Percentiles rank a stretch among this genome's conserved stretches.
Evolutionary conservation across 2,113 vertebrate species (phyloP).

Genomic region (Condylura cristata): DNA sequence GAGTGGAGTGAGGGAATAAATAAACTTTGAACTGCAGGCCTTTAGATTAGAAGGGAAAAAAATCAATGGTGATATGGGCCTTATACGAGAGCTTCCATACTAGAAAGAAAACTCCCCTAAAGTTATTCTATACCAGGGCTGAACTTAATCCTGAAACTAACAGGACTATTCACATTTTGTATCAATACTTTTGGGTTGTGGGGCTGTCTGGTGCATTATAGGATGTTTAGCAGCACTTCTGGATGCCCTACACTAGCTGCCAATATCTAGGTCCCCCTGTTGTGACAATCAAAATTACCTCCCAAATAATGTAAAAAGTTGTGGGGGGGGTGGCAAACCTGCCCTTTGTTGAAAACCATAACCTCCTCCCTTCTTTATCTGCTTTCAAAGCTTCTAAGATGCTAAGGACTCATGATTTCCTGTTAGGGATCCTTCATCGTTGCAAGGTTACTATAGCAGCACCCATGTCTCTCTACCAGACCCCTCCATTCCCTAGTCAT

Average conservation of each 20-base stretch:
- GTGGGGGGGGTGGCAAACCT: neutral
- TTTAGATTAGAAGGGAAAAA: neutral
- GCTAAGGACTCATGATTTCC: neutral
- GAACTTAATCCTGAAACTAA: neutral
- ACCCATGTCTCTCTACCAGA: neutral
- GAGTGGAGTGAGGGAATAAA: neutral
- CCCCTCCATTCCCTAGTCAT: neutral
- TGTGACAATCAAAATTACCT: neutral
- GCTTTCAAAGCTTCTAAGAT: neutral
- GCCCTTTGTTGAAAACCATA: neutral
- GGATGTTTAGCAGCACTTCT: neutral
- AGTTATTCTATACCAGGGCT: neutral
- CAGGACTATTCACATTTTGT: neutral
- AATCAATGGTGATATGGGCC: neutral
- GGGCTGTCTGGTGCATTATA: neutral
- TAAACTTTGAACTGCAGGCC: neutral
- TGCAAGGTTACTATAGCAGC: neutral
- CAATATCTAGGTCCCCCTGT: accelerated
- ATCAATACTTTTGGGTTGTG: neutral
- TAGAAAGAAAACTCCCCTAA: neutral
- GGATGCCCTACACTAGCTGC: neutral
- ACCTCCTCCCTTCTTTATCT: neutral
- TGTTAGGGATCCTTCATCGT: neutral
- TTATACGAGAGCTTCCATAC: neutral
- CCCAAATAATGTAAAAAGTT: neutral